Conservation (phyloP, 2,888 invertebrate species). For the Acholoe squamosa region DNA sequence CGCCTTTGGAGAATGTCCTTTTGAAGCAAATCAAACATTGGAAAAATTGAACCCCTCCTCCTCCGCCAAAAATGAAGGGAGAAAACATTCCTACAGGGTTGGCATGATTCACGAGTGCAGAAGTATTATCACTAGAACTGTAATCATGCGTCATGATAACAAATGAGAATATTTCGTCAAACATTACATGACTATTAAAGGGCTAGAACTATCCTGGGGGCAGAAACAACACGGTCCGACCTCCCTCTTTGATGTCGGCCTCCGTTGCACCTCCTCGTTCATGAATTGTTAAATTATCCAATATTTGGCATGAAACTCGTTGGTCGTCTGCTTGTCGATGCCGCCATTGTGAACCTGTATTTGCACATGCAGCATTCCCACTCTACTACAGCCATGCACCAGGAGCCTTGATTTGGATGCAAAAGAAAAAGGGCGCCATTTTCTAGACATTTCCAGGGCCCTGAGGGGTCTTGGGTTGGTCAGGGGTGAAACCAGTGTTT, state of each 20-base stretch:
- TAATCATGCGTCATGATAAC: too few species aligned
- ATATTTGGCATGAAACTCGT: neutral
- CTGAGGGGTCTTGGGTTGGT: slow-evolving; percentile 6
- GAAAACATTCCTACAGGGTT: too few species aligned
- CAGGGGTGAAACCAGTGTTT: neutral
- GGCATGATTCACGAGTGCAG: too few species aligned
- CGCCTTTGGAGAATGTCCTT: too few species aligned
- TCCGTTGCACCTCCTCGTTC: neutral
- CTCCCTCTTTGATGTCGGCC: slow-evolving; percentile 15
- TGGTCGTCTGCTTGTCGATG: neutral
- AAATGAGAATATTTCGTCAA: too few species aligned
- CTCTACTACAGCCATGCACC: too few species aligned
- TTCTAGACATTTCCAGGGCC: neutral
- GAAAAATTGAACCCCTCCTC: too few species aligned
- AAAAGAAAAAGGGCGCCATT: neutral
- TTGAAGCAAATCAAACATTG: too few species aligned
- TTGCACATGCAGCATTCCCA: neutral
- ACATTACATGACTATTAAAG: too few species aligned
- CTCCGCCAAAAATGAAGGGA: too few species aligned
- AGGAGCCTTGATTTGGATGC: neutral
- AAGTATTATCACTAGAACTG: too few species aligned
- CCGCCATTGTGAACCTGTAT: neutral
- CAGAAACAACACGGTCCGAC: neutral
- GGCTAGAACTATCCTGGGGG: neutral
- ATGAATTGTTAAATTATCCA: slow-evolving; percentile 33